A percentile compares a stretch with the other conserved stretches of the same genome.
Conservation (phyloP, 37 sponge, comb jelly and placozoan species). For the Hormiphora californensis region DNA sequence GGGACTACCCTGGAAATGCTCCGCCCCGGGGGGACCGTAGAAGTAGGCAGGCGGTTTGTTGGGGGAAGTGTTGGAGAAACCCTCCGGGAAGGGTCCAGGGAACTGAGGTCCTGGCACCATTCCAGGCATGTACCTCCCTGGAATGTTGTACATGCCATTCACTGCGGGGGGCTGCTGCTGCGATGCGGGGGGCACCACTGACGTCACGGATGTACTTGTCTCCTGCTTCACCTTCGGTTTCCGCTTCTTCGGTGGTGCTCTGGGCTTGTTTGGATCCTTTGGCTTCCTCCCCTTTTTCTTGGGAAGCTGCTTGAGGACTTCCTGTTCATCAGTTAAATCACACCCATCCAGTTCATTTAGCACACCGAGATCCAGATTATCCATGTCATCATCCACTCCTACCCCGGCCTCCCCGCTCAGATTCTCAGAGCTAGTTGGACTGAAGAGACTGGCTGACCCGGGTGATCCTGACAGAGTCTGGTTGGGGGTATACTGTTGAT, state of each 20-base stretch:
- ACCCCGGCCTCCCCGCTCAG: background rate
- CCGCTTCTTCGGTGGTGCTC: background rate
- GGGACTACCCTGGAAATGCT: background rate
- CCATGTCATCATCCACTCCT: constrained; percentile 1
- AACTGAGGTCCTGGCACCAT: background rate
- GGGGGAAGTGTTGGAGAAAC: background rate
- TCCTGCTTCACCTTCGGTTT: constrained; percentile 25
- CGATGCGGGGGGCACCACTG: too few relatives aligned
- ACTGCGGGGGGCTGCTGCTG: background rate
- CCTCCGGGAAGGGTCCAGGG: background rate
- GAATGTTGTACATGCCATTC: background rate
- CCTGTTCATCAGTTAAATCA: constrained; percentile 52
- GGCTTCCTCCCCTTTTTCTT: constrained; percentile 38
- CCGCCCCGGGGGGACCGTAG: background rate
- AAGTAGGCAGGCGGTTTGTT: constrained; percentile 7
- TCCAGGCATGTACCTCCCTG: background rate
- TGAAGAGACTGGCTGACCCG: background rate
- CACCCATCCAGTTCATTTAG: constrained; percentile 43
- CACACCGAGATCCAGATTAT: constrained; percentile 26
- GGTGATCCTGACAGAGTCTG: background rate
- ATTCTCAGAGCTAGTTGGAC: constrained; percentile 46
- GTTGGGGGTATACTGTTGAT: background rate
- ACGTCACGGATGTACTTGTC: too few relatives aligned
- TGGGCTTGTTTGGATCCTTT: constrained; percentile 49
- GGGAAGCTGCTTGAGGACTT: background rate